phyloP scores from a whole-genome alignment of 1,140 invertebrate species.

The Eumaeus atala region DNA sequence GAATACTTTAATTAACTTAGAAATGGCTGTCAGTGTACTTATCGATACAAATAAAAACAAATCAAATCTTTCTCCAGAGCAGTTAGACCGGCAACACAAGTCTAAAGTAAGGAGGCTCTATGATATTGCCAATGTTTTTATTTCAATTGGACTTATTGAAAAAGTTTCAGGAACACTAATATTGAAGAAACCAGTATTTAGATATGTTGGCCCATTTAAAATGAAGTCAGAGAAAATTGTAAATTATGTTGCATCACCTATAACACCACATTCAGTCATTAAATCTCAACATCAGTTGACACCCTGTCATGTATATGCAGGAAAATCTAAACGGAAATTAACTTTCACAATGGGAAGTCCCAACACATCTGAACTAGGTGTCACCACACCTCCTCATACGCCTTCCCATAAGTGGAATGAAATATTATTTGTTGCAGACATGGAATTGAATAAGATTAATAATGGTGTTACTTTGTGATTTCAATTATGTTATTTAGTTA shows the following conservation, averaged over 20 bases:
- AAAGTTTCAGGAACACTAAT: conserved; percentile 76
- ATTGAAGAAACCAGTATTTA: conserved; percentile 81
- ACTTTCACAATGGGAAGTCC: conserved; percentile 61
- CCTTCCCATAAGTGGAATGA: conserved; percentile 72
- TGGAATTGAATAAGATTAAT: conserved; percentile 72
- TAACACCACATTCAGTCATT: conserved; percentile 52
- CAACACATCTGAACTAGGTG: conserved; percentile 41
- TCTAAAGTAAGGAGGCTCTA: conserved; percentile 83
- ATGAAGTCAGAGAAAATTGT: conserved; percentile 49
- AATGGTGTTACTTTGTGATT: conserved; percentile 55
- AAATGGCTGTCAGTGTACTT: conserved; percentile 81
- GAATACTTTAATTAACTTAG: conserved; percentile 80
- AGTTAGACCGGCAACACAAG: conserved; percentile 71
- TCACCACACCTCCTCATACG: conserved; percentile 60
- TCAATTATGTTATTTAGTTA: conserved; percentile 21
- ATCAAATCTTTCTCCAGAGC: conserved; percentile 51
- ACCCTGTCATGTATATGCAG: conserved; percentile 51
- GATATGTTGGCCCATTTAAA: conserved; percentile 78
- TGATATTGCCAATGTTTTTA: conserved; percentile 84
- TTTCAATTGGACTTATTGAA: conserved; percentile 80
- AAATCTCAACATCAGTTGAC: conserved; percentile 40
- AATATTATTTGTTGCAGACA: conserved; percentile 66
- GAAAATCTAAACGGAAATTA: conserved; percentile 65
- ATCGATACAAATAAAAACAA: conserved; percentile 65
- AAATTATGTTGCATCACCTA: conserved; percentile 45